Percentiles rank a stretch among this genome's conserved stretches.
Evolutionary conservation across 2,888 invertebrate species (phyloP).

Genomic region (Campoplex capitator): DNA sequence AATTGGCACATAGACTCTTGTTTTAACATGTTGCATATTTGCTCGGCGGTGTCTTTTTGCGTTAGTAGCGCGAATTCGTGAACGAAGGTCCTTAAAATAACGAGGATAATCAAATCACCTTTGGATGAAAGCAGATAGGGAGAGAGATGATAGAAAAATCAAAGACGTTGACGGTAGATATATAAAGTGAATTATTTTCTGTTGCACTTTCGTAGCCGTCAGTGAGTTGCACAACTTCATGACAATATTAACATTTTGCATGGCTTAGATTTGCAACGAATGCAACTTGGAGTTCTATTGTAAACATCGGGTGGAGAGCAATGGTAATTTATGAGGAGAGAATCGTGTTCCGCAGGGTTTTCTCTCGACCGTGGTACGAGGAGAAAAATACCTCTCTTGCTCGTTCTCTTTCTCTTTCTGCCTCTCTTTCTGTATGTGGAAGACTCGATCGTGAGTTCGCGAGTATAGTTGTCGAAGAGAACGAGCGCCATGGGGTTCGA

Average conservation of each 20-base stretch:
- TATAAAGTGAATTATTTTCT: conserved; percentile 41
- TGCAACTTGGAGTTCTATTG: conserved; percentile 76
- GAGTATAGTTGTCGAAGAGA: conserved; percentile 59
- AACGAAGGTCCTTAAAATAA: conserved; percentile 45
- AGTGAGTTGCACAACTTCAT: conserved; percentile 66
- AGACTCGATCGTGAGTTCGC: conserved; percentile 76
- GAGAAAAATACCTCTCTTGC: conserved; percentile 35
- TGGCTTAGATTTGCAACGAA: conserved; percentile 80
- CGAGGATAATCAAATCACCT: conserved; percentile 56
- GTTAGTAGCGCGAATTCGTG: conserved; percentile 33
- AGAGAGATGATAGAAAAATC: neutral
- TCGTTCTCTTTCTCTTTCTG: neutral
- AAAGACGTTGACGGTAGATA: neutral
- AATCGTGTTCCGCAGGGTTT: conserved; percentile 52
- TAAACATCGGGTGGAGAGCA: conserved; percentile 76
- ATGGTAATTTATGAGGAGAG: conserved; percentile 68
- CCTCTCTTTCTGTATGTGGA: conserved; percentile 38
- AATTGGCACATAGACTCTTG: conserved; percentile 43
- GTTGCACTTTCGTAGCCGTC: conserved; percentile 15
- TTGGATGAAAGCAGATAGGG: neutral
- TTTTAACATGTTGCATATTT: conserved; percentile 21
- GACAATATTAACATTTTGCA: conserved; percentile 76
- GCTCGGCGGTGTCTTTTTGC: conserved; percentile 11
- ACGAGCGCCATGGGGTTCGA: conserved; percentile 60
- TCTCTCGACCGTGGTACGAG: conserved; percentile 19